These are phyloP conservation scores for Poeciliopsis turrubarensis DNA, from an alignment of 2,113 vertebrate genomes.

Conservation along the genomic window DNA sequence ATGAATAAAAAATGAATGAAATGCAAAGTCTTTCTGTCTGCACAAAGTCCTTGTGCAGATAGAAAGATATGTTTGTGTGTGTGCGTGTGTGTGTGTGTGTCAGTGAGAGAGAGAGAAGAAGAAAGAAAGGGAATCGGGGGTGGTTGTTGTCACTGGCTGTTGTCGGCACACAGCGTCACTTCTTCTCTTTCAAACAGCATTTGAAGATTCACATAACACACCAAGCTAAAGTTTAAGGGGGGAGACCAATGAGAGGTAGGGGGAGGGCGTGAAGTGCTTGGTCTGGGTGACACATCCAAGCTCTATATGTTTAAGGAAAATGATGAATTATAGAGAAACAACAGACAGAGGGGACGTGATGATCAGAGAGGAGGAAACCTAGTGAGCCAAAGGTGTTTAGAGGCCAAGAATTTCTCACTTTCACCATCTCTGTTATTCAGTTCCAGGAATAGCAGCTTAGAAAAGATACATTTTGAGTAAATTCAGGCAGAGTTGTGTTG, in stretches of 20 bases:
- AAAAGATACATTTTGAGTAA: too few species aligned
- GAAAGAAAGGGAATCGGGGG: not conserved
- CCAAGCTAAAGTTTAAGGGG: constrained; percentile 15
- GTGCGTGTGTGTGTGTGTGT: constrained; percentile 2
- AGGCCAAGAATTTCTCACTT: not conserved
- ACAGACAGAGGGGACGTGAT: not conserved
- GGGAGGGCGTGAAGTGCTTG: constrained; percentile 39
- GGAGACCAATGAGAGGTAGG: constrained; percentile 1
- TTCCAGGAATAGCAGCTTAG: not conserved
- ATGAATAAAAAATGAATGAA: not conserved
- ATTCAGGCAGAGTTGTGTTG: too few species aligned
- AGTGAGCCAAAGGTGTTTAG: not conserved
- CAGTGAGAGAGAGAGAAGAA: not conserved
- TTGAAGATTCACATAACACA: constrained; percentile 60
- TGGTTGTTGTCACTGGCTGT: constrained; percentile 47
- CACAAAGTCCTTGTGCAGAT: not conserved
- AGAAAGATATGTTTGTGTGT: not conserved
- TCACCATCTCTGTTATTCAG: not conserved
- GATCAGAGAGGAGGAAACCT: constrained; percentile 5
- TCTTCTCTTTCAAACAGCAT: constrained; percentile 50
- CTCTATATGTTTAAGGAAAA: constrained; percentile 45
- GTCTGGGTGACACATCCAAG: constrained; percentile 29
- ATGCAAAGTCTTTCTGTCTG: not conserved
- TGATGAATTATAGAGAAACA: constrained; percentile 58
- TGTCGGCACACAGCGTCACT: constrained; percentile 40